Evolutionary conservation across 2,888 invertebrate species (phyloP), one percentile per base, ranked within the genome.

Genomic region (Drosophila trichaetosa): DNA sequence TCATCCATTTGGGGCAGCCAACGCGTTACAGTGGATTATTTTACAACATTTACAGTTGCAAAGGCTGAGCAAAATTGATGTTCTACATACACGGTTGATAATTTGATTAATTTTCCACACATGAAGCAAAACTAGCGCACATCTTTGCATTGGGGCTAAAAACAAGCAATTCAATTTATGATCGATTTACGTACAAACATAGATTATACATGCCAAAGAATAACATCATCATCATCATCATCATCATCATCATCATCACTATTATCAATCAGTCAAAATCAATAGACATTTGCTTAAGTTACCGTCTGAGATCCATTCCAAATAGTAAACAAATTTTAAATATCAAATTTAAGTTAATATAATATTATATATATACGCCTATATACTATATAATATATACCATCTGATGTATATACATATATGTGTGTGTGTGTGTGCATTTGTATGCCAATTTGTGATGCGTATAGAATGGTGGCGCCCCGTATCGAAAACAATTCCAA

Each of bases 21-120:
- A 36, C 34, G 13, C 36, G 27, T 7, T n/a, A n/a, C 18, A 46
- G 36, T 49, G 36, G 48, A 27, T 73, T 53, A 46, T 64, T 63
- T 74, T 74, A 70, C 60, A 57, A 60, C 58, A 49, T 65, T 70
- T 61, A 70, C 33, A 42, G 49, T 52, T n/a, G 59, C 18, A 63
- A 58, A 42, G 34, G 53, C 36, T 58, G 10, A 29, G 27, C 11
- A 52, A 63, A 60, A 69, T 75, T 60, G 21, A 65, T 65, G 38
- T 61, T 40, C 31, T 16, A 54, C 18, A 67, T 34, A 33, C 11
- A 68, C n/a, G 57, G 54, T 74, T 54, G 71, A 64, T 75, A 77
- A 74, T 72, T 74, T 88, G 70, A 86, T 83, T 86, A 78, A 88
- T 88, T 69, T 65, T 49, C 29, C 62, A 79, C 62, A 53, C 62